Percentiles rank a stretch among this genome's conserved stretches.
Evolutionary conservation across 2,113 vertebrate genomes (phyloP).

Genomic region (Ptyas mucosa): DNA sequence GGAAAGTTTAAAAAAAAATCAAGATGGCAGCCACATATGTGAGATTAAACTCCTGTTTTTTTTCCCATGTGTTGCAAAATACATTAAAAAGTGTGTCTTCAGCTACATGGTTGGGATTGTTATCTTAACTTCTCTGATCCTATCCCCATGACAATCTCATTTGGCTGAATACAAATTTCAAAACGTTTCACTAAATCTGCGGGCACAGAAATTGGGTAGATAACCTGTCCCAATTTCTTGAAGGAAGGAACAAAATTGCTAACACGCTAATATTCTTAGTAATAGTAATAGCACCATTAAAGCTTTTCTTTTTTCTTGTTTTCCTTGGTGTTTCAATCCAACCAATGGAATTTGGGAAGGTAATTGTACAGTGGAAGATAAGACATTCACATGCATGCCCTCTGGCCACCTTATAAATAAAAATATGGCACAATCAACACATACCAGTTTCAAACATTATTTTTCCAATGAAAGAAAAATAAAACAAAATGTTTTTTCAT

Average conservation of each 20-base stretch:
- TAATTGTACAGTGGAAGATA: background rate
- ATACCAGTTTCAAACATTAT: background rate
- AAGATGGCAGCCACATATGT: too few species aligned
- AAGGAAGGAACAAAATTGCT: background rate
- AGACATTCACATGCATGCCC: background rate
- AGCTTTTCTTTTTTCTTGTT: background rate
- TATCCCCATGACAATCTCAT: background rate
- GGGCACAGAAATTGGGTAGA: background rate
- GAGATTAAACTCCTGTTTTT: too few species aligned
- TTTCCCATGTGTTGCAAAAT: too few species aligned
- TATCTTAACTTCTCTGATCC: too few species aligned
- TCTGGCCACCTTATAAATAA: background rate
- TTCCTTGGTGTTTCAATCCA: background rate
- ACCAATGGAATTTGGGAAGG: background rate
- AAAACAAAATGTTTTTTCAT: background rate
- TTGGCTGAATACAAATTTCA: background rate
- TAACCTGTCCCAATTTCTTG: background rate
- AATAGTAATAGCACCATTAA: background rate
- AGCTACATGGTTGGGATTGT: too few species aligned
- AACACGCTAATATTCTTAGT: background rate
- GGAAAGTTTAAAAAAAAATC: too few species aligned
- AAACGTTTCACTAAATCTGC: background rate
- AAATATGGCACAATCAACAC: background rate
- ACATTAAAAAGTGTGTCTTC: too few species aligned
- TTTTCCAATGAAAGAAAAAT: background rate